These are phyloP conservation scores for Cavia aperea DNA, from an alignment of 2,113 vertebrate species.

Conservation along the genomic window DNA sequence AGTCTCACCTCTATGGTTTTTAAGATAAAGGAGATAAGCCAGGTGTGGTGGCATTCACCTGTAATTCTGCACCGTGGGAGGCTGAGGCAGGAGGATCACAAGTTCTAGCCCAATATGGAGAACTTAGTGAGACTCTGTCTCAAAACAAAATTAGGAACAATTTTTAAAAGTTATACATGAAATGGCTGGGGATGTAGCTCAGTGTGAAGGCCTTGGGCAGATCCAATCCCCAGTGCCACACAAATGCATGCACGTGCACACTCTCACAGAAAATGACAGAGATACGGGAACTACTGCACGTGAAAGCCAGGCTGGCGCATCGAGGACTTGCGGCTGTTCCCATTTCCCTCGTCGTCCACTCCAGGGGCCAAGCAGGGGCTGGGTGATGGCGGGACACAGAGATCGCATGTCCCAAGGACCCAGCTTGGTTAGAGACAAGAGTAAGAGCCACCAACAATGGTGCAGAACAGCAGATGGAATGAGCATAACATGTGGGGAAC, in stretches of 20 bases:
- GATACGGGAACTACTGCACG: neutral
- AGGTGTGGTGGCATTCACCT: neutral
- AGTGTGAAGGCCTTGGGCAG: neutral
- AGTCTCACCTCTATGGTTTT: neutral
- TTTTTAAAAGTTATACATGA: neutral
- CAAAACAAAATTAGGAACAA: neutral
- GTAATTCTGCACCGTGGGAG: neutral
- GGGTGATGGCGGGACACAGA: neutral
- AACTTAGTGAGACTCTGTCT: neutral
- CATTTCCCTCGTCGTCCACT: neutral
- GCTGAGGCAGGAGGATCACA: neutral
- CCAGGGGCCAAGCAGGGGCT: neutral
- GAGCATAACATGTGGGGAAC: neutral
- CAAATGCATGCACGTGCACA: neutral
- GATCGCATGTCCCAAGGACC: neutral
- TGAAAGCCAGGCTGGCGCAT: neutral
- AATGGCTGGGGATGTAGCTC: neutral
- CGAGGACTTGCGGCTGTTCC: fast-evolving
- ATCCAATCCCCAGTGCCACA: neutral
- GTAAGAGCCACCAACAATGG: neutral
- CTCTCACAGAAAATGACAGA: neutral
- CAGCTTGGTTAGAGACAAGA: neutral
- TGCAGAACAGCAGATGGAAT: neutral
- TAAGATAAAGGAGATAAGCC: neutral
- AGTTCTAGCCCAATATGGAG: neutral